Conservation (phyloP, 2,113 vertebrate genomes). For the Nestor notabilis region DNA sequence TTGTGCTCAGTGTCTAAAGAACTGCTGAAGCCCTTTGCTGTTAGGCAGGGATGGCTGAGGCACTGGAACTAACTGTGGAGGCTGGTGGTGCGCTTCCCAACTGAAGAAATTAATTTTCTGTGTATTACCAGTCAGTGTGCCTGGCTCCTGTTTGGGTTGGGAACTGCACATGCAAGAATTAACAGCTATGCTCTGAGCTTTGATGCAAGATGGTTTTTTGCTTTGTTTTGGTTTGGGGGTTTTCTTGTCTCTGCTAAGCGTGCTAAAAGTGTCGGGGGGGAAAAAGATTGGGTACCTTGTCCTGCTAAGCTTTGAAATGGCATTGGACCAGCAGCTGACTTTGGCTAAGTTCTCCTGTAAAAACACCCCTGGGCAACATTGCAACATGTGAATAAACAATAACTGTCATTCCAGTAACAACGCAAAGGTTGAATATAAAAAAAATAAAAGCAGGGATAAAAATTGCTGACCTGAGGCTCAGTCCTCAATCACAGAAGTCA, state of each 20-base stretch:
- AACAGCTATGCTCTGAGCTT: fast-evolving
- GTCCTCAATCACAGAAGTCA: not conserved
- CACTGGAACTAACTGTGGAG: not conserved
- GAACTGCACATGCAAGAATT: not conserved
- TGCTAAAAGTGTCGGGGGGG: not conserved
- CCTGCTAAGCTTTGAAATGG: not conserved
- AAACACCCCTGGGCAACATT: slow-evolving; percentile 16
- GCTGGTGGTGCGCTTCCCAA: not conserved
- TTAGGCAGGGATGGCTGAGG: not conserved
- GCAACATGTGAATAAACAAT: slow-evolving; percentile 36
- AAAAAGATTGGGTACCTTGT: not conserved
- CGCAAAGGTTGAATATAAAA: not conserved
- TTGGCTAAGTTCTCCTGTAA: slow-evolving; percentile 5
- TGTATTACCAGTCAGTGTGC: not conserved
- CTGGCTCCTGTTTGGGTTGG: not conserved
- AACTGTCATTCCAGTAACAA: slow-evolving; percentile 5
- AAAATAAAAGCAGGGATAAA: slow-evolving; percentile 39
- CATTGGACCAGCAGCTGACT: slow-evolving; percentile 21
- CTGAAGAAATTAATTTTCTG: not conserved
- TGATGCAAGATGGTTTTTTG: not conserved
- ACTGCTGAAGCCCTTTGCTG: not conserved
- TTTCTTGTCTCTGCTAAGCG: not conserved
- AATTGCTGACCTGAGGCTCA: not conserved
- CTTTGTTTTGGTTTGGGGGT: not conserved
- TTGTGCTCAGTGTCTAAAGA: not conserved